Base-by-base conservation (phyloP, 2,888 invertebrate genomes). In the Priocnemis perturbator region DNA sequence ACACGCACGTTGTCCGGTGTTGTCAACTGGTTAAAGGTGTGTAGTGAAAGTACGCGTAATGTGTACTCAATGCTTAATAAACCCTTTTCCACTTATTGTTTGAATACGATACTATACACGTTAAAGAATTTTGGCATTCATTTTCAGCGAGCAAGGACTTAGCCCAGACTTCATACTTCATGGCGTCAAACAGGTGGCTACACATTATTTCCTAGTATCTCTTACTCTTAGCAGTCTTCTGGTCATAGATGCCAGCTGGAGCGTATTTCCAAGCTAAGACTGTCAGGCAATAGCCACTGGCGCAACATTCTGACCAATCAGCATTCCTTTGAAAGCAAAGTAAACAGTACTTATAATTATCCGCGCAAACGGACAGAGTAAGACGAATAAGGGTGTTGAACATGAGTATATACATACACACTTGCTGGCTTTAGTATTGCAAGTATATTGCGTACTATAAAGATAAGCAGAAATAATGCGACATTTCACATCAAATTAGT, bases 161-260 rank as follows among this genome's bases (percentile, higher is more conserved):
- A 86, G 97, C 98, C 62, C 98, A 99, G 91, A 98, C 98, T 26
- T 98, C 98, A 3, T 99, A 99, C 91, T 98, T 98, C 91, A 96
- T 99, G 94, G 98, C 99, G 77, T 98, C 98, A 61, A 99, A 99
- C 91, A 96, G 96, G 96, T 96, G 81, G 82, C 81, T 87, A 86
- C 75, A 77, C 69, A 79, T 80, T 82, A 79, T 79, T 81, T 81
- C 74, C 73, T 79, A 79, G 73, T 81, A 82, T 76, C 72, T 78
- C 76, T 82, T 83, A 82, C 73, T 78, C 73, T 80, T 78, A 82
- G 77, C 75, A 73, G 78, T 79, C 77, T 79, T 78, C 79, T 74
- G 79, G 72, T 82, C 78, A 75, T 81, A 77, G 76, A 78, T 74
- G 74, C 74, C 73, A 71, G 73, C 74, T 77, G 77, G 71, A 76